Conservation (phyloP, 2,797 vertebrate species). For the Hozukius guyotensis region DNA sequence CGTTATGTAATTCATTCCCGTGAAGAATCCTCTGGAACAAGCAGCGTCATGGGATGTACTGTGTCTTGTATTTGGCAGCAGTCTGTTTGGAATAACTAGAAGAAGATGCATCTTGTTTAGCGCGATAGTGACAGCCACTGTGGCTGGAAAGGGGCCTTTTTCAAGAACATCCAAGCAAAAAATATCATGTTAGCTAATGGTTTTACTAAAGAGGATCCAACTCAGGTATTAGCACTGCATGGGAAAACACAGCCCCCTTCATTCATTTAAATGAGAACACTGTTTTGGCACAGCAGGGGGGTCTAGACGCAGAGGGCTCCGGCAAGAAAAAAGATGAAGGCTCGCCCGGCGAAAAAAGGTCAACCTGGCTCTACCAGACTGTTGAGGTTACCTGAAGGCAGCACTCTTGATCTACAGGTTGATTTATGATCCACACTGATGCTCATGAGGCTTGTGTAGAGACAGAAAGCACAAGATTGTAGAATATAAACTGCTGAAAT, state of each 20-base stretch:
- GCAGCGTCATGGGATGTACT: constrained; percentile 50
- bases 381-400: not conserved
- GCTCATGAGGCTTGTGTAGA: not conserved
- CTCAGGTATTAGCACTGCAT: not conserved
- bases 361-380: not conserved
- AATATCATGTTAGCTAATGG: not conserved
- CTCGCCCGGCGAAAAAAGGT: not conserved
- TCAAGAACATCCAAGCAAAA: not conserved
- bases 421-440: not conserved
- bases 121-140: constrained; percentile 16
- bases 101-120: constrained; percentile 29
- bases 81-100: constrained; percentile 41
- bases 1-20: constrained; percentile 50
- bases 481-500: not conserved
- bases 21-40: constrained; percentile 47
- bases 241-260: not conserved
- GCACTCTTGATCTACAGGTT: not conserved
- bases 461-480: not conserved
- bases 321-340: not conserved
- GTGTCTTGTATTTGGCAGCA: constrained; percentile 50
- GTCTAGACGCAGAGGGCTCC: not conserved
- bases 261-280: not conserved
- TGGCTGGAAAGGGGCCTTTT: constrained; percentile 6
- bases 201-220: not conserved
- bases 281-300: not conserved